phyloP scores from a whole-genome alignment of 2,113 vertebrate genomes.

The Lathamus discolor region DNA sequence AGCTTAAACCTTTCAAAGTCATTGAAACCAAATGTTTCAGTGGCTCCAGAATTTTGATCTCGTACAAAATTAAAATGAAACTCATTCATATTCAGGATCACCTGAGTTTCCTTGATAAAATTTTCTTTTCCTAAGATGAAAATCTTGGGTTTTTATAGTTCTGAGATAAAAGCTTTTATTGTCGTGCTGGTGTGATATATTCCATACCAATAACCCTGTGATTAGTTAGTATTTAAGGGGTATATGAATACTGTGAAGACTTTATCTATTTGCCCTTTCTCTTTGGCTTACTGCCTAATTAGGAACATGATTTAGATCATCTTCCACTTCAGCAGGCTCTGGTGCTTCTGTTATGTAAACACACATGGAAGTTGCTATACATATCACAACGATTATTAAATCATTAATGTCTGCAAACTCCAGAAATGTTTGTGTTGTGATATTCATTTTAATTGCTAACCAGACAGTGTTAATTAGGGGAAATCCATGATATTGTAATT shows the following conservation, averaged over 20 bases:
- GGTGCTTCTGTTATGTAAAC: background rate
- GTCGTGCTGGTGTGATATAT: background rate
- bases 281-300: background rate
- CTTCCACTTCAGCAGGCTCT: conserved; percentile 6
- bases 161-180: background rate
- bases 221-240: background rate
- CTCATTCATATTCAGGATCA: background rate
- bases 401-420: background rate
- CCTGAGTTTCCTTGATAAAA: background rate
- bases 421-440: background rate
- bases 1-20: background rate
- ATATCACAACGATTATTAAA: background rate
- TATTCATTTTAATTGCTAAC: background rate
- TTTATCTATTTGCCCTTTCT: background rate
- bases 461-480: background rate
- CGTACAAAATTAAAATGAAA: background rate
- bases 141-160: background rate
- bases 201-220: background rate
- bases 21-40: background rate
- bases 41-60: background rate
- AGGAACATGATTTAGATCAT: background rate
- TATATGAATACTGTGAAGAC: background rate
- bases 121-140: background rate
- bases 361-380: background rate
- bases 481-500: background rate